Conservation (phyloP, 2,113 vertebrate genomes). For the Oryzias celebensis region DNA sequence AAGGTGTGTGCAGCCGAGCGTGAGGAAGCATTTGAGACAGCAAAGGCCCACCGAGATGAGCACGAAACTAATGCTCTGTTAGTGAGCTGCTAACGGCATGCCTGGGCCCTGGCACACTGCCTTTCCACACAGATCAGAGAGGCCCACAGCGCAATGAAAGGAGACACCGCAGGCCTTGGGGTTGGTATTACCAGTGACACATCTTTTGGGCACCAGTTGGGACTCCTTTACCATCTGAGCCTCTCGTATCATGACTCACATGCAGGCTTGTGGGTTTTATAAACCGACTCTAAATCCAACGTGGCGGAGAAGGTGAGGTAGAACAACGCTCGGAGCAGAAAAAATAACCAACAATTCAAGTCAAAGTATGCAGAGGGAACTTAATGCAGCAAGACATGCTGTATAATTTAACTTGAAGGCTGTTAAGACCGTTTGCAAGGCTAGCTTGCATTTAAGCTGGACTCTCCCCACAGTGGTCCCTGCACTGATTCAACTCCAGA, state of each 20-base stretch:
- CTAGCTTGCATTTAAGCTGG: conserved; percentile 34
- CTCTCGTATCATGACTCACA: conserved; percentile 60
- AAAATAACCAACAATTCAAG: conserved; percentile 49
- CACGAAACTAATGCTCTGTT: conserved; percentile 72
- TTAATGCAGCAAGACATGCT: conserved; percentile 52
- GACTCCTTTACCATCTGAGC: conserved; percentile 74
- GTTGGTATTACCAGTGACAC: conserved; percentile 70
- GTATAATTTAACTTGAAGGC: conserved; percentile 59
- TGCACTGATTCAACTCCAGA: conserved; percentile 2
- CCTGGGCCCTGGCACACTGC: conserved; percentile 54
- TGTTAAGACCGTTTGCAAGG: conserved; percentile 40
- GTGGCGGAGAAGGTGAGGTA: conserved; percentile 72
- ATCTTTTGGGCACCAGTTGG: conserved; percentile 73
- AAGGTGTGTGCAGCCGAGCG: conserved; percentile 72
- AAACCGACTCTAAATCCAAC: conserved; percentile 59
- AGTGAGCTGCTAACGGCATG: conserved; percentile 72
- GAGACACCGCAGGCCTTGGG: conserved; percentile 71
- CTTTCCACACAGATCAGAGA: conserved; percentile 69
- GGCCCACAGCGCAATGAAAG: conserved; percentile 59
- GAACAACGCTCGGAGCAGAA: conserved; percentile 56
- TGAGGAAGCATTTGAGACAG: conserved; percentile 72
- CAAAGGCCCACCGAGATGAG: conserved; percentile 62
- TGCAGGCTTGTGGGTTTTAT: conserved; percentile 33
- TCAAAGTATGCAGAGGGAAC: conserved; percentile 29
- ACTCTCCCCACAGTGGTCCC: conserved; percentile 2